phyloP scores from a whole-genome alignment of 2,888 invertebrate species.

The Conomelus anceps region DNA sequence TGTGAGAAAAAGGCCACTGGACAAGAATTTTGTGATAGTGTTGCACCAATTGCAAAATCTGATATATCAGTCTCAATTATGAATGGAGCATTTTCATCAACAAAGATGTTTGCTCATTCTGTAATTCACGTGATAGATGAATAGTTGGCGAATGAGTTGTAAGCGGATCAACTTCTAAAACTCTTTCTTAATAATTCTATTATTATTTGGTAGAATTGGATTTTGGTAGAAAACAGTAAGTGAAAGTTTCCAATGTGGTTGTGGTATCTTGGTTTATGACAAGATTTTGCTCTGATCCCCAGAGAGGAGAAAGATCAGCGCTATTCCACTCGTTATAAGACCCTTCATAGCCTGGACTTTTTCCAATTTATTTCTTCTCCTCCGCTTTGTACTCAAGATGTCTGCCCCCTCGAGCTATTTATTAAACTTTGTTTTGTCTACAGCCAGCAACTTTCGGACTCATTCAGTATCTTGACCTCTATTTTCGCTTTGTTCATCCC shows the following conservation, averaged over 20 bases:
- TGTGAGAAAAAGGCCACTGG: too few relatives aligned
- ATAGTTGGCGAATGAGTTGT: too few relatives aligned
- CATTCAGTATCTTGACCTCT: background rate
- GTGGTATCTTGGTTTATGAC: background rate
- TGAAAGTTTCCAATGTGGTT: background rate
- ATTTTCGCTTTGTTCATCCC: background rate
- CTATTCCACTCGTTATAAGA: background rate
- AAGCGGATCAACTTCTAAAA: background rate
- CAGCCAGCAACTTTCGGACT: background rate
- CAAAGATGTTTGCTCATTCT: too few relatives aligned
- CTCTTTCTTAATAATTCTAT: background rate
- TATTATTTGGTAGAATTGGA: background rate
- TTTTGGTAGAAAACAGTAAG: background rate
- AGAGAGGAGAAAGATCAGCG: background rate
- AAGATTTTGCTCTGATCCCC: background rate
- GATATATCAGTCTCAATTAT: too few relatives aligned
- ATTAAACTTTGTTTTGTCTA: background rate
- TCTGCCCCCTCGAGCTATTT: background rate
- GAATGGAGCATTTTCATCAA: too few relatives aligned
- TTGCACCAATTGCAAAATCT: too few relatives aligned
- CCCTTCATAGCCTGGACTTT: background rate
- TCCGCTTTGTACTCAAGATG: background rate
- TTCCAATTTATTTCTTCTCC: background rate
- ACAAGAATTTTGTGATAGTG: too few relatives aligned
- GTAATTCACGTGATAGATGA: too few relatives aligned